Conservation (phyloP, 1,140 invertebrate genomes). For the Tetraneura akinire region DNA sequence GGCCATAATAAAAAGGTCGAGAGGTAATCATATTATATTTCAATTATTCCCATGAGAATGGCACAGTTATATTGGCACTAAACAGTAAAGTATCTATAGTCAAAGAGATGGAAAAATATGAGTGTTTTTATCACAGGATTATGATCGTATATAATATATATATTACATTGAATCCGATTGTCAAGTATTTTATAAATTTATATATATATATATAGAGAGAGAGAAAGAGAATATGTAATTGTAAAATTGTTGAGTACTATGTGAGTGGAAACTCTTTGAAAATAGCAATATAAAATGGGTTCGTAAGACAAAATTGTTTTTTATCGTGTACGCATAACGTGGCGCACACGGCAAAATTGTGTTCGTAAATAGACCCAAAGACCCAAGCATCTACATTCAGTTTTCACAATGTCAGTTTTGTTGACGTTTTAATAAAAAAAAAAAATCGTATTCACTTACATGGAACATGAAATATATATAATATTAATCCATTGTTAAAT, state of each 20-base stretch:
- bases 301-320: background rate
- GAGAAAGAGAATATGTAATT: no score
- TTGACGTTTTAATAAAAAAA: no score
- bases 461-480: no score
- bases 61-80: background rate
- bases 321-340: background rate
- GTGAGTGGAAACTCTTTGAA: background rate
- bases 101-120: slow-evolving; percentile 23
- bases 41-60: slow-evolving; percentile 4
- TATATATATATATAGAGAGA: background rate
- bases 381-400: no score
- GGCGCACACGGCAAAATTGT: no score
- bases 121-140: slow-evolving; percentile 6
- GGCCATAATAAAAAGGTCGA: slow-evolving; percentile 15
- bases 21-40: slow-evolving; percentile 27
- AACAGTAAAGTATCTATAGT: slow-evolving; percentile 11
- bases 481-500: no score
- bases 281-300: slow-evolving; percentile 22
- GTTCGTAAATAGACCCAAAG: no score
- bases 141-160: background rate
- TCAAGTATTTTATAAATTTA: slow-evolving; percentile 5
- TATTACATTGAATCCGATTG: background rate
- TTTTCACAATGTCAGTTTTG: no score
- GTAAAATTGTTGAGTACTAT: slow-evolving; percentile 7
- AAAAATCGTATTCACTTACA: no score